These are phyloP conservation scores for Thecophora atra DNA, from an alignment of 2,888 invertebrate genomes.

Conservation along the genomic window DNA sequence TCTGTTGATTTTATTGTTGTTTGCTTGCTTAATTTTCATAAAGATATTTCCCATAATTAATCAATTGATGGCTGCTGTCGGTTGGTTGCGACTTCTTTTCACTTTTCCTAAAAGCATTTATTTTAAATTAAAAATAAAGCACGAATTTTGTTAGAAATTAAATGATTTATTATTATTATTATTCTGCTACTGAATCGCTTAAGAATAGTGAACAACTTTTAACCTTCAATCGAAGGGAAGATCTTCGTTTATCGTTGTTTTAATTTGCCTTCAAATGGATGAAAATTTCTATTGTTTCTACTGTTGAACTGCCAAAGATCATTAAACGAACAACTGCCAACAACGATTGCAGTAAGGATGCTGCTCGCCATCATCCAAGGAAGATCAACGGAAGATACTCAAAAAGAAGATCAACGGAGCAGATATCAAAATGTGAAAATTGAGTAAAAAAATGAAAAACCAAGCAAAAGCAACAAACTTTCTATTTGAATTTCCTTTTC, in stretches of 20 bases:
- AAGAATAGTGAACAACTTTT: not conserved
- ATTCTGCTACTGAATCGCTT: not conserved
- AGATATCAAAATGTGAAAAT: conserved; percentile 15
- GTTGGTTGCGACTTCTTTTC: not conserved
- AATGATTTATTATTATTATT: too few relatives aligned
- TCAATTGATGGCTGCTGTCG: conserved; percentile 1
- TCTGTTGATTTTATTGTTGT: not conserved
- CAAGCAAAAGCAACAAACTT: conserved; percentile 3
- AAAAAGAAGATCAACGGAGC: conserved; percentile 3
- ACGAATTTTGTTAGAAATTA: too few relatives aligned
- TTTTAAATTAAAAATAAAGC: too few relatives aligned
- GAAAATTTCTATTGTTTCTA: not conserved
- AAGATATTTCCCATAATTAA: not conserved
- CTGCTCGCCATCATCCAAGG: not conserved
- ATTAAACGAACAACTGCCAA: not conserved
- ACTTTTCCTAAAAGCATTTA: too few relatives aligned
- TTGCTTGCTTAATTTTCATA: not conserved
- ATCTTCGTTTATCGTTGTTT: not conserved
- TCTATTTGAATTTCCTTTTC: conserved; percentile 9
- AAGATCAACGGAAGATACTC: conserved; percentile 5
- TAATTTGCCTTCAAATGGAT: not conserved
- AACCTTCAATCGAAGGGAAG: not conserved
- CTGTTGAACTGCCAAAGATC: not conserved
- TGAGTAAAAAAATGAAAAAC: not conserved
- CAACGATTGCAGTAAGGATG: too few relatives aligned